Evolutionary conservation across 2,113 vertebrate genomes (phyloP), one percentile per base, ranked within the genome.

Genomic region (Turdus rufiventris): DNA sequence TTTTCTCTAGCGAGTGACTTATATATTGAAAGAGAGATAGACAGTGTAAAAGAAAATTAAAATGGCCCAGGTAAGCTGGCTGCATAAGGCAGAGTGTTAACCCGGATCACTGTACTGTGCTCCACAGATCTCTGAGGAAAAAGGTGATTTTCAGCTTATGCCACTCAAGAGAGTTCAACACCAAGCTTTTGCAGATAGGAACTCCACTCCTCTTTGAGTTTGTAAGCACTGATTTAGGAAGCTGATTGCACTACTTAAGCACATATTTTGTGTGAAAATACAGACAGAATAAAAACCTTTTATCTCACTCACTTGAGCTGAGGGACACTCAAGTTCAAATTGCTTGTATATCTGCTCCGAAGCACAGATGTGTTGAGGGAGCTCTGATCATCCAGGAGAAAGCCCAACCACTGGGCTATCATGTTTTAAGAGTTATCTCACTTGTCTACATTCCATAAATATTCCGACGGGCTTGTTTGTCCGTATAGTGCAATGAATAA

Each of bases 281-380:
- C 13, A 76, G 14, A 9, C 16, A 40, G 45, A 12, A 67, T 17
- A 38, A 21, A 82, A 82, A 13, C 5, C 24, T 36, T 24, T 45
- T 56, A 54, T 5, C 38, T 74, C 16, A 3, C n/a, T 66, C 24
- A 12, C 26, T 47, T 21, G 42, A 77, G 40, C 20, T 43, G 63
- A 58, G 28, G 21, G 21, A 76, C 3, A 34, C 14, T 10, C 68
- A 74, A 68, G 29, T 62, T 84, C 50, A 53, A 75, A 80, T 36
- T 38, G 15, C 38, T 66, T 14, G 8, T 40, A 28, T 23, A 4
- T 29, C 29, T 56, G 16, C 20, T 66, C 33, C 57, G 42, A 62
- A 60, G 17, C 18, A 34, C 15, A 58, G 38, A 34, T 19, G 29
- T 0, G 0, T 28, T 34, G 40, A 58, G 12, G 9, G 11, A 0